phyloP scores from a whole-genome alignment of 2,888 invertebrate genomes.

The Apotomis turbidana region DNA sequence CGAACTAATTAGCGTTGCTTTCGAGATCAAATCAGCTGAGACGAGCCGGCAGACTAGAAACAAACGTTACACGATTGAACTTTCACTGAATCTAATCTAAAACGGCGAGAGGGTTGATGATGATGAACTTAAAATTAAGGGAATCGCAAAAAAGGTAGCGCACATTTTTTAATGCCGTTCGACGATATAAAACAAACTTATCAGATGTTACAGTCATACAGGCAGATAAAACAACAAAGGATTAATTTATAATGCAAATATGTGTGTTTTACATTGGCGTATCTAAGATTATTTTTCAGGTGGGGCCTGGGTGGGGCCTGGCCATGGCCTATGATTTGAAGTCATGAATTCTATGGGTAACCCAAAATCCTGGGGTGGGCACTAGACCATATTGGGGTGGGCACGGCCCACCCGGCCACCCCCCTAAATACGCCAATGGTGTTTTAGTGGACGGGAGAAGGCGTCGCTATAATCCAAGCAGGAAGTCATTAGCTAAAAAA shows the following conservation, averaged over 20 bases:
- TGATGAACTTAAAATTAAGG: neutral
- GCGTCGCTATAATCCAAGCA: conserved; percentile 18
- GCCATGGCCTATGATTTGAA: too few relatives aligned
- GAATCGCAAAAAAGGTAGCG: too few relatives aligned
- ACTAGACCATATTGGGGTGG: too few relatives aligned
- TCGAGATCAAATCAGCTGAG: conserved; percentile 32
- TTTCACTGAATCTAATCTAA: conserved; percentile 30
- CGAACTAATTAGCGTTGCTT: conserved; percentile 27
- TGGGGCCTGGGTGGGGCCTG: too few relatives aligned
- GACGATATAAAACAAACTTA: neutral
- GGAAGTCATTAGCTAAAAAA: conserved; percentile 32
- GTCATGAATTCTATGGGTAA: too few relatives aligned
- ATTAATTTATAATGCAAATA: conserved; percentile 12
- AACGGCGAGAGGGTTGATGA: conserved; percentile 4
- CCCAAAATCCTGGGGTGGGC: too few relatives aligned
- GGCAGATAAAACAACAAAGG: conserved; percentile 17
- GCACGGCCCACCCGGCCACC: too few relatives aligned
- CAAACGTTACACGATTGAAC: conserved; percentile 17
- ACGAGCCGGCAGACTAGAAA: conserved; percentile 17
- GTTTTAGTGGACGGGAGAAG: conserved; percentile 8
- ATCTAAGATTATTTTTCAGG: too few relatives aligned
- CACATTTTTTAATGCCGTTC: neutral
- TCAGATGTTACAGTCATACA: neutral
- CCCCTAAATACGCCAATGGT: too few relatives aligned
- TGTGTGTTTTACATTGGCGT: too few relatives aligned